Evolutionary conservation across 2,888 invertebrate species (phyloP), one percentile per base, ranked within the genome.

Genomic region (Xiphydria camelus): DNA sequence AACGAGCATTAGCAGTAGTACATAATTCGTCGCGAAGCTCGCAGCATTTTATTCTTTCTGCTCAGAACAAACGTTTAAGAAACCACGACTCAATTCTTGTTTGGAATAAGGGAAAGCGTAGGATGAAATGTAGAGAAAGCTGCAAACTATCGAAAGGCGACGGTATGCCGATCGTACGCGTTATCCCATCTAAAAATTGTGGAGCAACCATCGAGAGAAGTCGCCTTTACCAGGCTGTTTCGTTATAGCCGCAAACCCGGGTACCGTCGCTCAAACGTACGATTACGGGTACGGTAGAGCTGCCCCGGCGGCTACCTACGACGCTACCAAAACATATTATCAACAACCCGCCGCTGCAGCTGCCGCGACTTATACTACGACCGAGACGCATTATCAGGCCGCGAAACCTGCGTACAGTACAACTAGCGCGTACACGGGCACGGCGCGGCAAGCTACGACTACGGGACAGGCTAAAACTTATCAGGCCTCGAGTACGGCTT

Each of bases 271-370:
- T 9, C 81, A 84, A 47, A 77, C 80, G 7, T 86, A 86, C 77
- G 86, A 85, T 62, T 85, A 86, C 77, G 83, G 85, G 36, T 87
- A 87, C 77, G 84, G 84, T 55, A 80, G 82, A 47, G 76, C 82
- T 52, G 80, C 84, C 42, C 78, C 78, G 9, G 81, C 83, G 39
- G 86, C 86, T 25, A 82, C 87, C 33, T 89, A 89, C 80, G 90
- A 89, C 79, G 87, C 91, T 9, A 86, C 88, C 64, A 89, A 91
- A 77, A 87, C 89, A 2, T 88, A 87, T 51, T 90, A 91, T 76
- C 91, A 90, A 75, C 91, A 91, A 76, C 87, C 89, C 59, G n/a
- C n/a, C n/a, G 85, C 88, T n/a, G 81, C 84, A 33, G 83, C 86
- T 26, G 78, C 82, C n/a, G 80, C 82, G 1, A 78, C 83, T 42